A percentile compares a stretch with the other conserved stretches of the same genome.
Evolutionary conservation across 2,888 invertebrate species (phyloP).

Genomic region (Frankliniella fusca): DNA sequence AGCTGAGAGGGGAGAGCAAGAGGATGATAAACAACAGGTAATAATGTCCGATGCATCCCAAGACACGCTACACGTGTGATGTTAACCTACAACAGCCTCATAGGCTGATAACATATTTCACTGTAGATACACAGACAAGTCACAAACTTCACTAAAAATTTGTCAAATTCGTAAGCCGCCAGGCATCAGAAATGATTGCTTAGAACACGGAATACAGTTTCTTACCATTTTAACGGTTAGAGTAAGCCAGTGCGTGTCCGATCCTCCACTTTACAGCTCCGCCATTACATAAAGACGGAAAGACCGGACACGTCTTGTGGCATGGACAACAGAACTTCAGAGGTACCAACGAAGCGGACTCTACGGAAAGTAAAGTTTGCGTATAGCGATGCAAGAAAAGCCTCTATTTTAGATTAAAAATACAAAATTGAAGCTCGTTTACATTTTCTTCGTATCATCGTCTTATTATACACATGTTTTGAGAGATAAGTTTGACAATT

Average conservation of each 20-base stretch:
- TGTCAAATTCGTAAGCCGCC: neutral
- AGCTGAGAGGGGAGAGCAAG: too few relatives aligned
- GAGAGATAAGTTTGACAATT: too few relatives aligned
- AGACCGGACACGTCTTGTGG: neutral
- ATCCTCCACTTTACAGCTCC: neutral
- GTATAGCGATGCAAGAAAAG: neutral
- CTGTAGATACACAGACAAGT: neutral
- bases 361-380: neutral
- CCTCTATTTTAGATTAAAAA: neutral
- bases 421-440: neutral
- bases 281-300: slow-evolving; percentile 22
- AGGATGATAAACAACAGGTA: too few relatives aligned
- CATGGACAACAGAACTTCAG: neutral
- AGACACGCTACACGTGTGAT: slow-evolving; percentile 17
- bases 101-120: too few relatives aligned
- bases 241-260: neutral
- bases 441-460: neutral
- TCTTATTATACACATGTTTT: neutral
- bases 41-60: neutral
- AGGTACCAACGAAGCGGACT: neutral
- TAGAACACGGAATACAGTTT: too few relatives aligned
- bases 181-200: neutral
- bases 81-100: neutral
- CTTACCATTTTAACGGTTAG: slow-evolving; percentile 3
- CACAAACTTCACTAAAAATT: neutral